A percentile compares a stretch with the other conserved stretches of the same genome.
phyloP scores from a whole-genome alignment of 2,113 vertebrate species.

The Taurulus bubalis region DNA sequence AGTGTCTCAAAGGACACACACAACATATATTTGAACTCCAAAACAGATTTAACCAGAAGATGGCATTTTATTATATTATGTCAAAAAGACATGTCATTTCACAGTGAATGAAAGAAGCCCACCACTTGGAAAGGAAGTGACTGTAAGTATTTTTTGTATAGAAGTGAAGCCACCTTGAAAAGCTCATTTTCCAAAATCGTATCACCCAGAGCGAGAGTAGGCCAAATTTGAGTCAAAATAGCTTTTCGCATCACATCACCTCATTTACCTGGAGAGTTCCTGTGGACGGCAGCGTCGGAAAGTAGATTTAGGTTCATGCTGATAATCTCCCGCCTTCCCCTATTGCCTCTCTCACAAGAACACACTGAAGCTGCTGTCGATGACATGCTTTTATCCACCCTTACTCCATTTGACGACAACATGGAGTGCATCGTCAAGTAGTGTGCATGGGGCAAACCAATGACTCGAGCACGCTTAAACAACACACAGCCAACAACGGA shows the following conservation, averaged over 20 bases:
- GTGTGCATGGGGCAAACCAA: not conserved
- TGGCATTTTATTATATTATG: not conserved
- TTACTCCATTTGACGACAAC: not conserved
- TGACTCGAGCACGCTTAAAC: not conserved
- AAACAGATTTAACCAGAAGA: constrained; percentile 8
- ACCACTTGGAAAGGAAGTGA: not conserved
- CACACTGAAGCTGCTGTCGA: not conserved
- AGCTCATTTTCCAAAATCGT: not conserved
- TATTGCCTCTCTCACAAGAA: constrained; percentile 1
- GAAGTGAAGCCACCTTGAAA: not conserved
- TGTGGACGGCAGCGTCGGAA: constrained; percentile 1
- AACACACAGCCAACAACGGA: not conserved
- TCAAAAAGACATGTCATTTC: constrained; percentile 17
- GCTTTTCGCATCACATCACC: constrained; percentile 1
- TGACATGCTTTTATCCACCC: not conserved
- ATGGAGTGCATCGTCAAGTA: not conserved
- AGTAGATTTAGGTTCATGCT: not conserved
- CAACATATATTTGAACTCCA: not conserved
- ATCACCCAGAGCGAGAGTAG: not conserved
- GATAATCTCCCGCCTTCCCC: not conserved
- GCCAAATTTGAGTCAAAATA: constrained; percentile 13
- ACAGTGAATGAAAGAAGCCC: constrained; percentile 17
- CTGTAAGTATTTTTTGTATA: constrained; percentile 29
- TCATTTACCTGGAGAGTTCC: constrained; percentile 1
- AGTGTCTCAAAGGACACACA: not conserved